Conservation (phyloP, 2,113 vertebrate species). For the Eublepharis macularius region DNA sequence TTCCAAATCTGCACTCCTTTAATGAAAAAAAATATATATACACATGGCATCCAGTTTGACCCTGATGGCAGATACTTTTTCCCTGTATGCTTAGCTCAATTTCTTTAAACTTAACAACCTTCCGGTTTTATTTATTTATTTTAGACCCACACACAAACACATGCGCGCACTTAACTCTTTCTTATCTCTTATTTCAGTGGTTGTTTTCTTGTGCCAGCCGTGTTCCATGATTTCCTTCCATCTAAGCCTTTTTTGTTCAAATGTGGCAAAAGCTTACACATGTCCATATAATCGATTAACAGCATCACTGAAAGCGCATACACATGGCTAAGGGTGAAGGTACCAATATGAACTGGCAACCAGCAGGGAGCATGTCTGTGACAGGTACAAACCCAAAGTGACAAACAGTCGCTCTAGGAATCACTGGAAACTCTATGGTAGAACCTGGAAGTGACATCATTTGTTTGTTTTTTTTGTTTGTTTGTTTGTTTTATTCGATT, state of each 20-base stretch:
- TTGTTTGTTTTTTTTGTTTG: no score
- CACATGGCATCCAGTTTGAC: constrained; percentile 84
- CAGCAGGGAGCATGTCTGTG: no score
- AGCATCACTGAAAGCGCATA: not conserved
- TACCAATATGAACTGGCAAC: not conserved
- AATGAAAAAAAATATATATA: constrained; percentile 82
- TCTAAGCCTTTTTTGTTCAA: not conserved
- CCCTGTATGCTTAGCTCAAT: constrained; percentile 58
- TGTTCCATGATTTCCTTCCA: no score
- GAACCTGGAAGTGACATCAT: no score
- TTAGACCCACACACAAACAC: not conserved
- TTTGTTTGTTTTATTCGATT: no score
- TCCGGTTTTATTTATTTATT: not conserved
- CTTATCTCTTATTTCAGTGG: not conserved
- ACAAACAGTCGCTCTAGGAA: no score
- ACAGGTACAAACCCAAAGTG: no score
- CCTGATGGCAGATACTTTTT: constrained; percentile 70
- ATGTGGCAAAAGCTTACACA: not conserved
- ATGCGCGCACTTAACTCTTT: not conserved
- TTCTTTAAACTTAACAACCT: constrained; percentile 59
- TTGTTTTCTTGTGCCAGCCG: not conserved
- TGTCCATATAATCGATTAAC: not conserved
- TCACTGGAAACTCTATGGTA: no score
- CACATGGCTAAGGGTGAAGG: not conserved
- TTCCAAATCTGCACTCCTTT: constrained; percentile 84